Base-by-base conservation (phyloP, 2,797 vertebrate species). In the Malurus leucopterus region DNA sequence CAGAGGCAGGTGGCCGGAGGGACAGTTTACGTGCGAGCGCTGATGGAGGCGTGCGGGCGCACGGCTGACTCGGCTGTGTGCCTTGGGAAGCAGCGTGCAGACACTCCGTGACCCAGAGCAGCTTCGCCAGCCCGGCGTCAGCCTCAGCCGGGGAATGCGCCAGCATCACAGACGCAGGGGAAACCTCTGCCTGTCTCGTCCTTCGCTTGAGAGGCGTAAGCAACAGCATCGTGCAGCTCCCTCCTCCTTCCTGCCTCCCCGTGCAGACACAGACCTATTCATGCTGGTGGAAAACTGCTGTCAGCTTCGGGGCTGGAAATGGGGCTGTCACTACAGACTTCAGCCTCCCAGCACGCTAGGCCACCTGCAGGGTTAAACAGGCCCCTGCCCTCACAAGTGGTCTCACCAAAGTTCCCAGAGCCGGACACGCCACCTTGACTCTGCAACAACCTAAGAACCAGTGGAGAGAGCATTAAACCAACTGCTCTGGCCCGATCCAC, bases 401-500 rank as follows among this genome's bases (percentile, higher is more conserved):
- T 89, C 82, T 90, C 86, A 85, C 5, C 65, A 61, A 86, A 57
- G 40, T 43, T 81, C 47, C 44, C 63, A 26, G 23, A 68, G 74
- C 40, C 73, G 38, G 87, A 81, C 68, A 84, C 5, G 2, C 71
- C 64, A 26, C 69, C 89, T 93, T 92, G 83, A 92, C 74, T 78
- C 61, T 44, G 43, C 80, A 92, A 93, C 68, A 58, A 79, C 40
- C 59, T 83, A 32, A 53, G 72, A 74, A 65, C 29, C 43, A 32
- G 51, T 79, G 89, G 49, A 94, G 92, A 86, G 83, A 90, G 61
- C 85, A 8, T 54, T 64, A 92, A 93, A 86, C 17, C 26, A 51
- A 73, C 80, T 58, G 64, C 59, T 70, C 51, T 15, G 3, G 43
- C 30, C 67, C n/a, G 32, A 57, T 76, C 73, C 84, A 63, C 29